A percentile compares a stretch with the other conserved stretches of the same genome.
Evolutionary conservation across 2,888 invertebrate genomes (phyloP).

Genomic region (Harpalus rubripes): DNA sequence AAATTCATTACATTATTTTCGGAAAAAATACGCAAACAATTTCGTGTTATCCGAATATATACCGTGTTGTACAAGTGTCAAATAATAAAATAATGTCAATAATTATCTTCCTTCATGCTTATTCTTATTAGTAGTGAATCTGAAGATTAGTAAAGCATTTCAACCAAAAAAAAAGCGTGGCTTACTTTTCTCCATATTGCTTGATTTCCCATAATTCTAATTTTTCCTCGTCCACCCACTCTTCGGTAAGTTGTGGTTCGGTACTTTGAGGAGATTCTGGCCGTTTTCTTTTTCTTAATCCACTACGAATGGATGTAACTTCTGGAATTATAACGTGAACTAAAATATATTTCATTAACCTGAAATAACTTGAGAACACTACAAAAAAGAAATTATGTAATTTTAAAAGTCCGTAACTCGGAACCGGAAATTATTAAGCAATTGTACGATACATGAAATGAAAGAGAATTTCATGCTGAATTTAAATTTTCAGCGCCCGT

Average conservation of each 20-base stretch:
- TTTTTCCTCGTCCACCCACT: slow-evolving; percentile 98
- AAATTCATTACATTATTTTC: no score
- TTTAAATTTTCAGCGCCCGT: no score
- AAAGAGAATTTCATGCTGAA: no score
- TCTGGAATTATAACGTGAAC: slow-evolving; percentile 79
- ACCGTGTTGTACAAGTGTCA: no score
- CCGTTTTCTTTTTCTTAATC: slow-evolving; percentile 93
- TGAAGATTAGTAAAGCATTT: not conserved
- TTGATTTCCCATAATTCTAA: slow-evolving; percentile 98
- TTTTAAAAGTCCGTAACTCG: no score
- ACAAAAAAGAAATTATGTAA: not conserved
- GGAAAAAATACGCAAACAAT: no score
- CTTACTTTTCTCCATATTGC: slow-evolving; percentile 91
- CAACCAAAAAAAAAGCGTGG: slow-evolving; percentile 68
- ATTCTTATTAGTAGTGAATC: slow-evolving; percentile 31
- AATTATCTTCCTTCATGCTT: not conserved
- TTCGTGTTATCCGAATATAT: no score
- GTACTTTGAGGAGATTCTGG: slow-evolving; percentile 96
- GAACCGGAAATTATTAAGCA: no score
- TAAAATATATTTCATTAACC: slow-evolving; percentile 18
- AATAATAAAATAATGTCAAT: not conserved
- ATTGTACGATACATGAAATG: no score
- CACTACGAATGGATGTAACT: slow-evolving; percentile 96
- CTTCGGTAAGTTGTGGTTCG: slow-evolving; percentile 95
- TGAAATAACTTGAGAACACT: slow-evolving; percentile 15